Conservation (phyloP, 2,797 vertebrate species). For the Sphenodon punctatus region DNA sequence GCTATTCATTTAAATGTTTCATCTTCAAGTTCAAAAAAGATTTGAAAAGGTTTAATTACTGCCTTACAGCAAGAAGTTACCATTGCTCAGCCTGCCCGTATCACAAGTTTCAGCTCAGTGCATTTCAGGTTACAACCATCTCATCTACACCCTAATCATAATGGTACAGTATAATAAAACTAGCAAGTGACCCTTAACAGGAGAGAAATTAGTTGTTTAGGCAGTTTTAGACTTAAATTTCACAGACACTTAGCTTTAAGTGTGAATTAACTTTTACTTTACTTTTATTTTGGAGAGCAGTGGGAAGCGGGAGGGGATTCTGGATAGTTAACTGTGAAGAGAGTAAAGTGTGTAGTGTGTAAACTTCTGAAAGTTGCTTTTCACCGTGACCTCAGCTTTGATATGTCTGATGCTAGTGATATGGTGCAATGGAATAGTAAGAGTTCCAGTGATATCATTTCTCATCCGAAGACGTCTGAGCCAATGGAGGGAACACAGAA, state of each 20-base stretch:
- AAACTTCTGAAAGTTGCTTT: background rate
- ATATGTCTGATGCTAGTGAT: background rate
- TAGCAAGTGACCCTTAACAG: background rate
- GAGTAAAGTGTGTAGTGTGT: background rate
- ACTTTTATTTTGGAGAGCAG: background rate
- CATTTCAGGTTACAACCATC: background rate
- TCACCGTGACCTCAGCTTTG: background rate
- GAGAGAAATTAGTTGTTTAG: background rate
- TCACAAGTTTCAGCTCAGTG: background rate
- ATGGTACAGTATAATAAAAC: background rate
- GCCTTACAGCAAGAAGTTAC: background rate
- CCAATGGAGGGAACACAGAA: no score
- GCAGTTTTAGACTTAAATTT: background rate
- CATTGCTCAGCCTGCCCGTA: background rate
- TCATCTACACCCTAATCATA: background rate
- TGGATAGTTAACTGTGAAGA: background rate
- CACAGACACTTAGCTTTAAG: background rate
- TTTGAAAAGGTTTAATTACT: background rate
- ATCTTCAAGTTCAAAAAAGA: background rate
- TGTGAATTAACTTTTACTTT: background rate
- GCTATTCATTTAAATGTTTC: background rate
- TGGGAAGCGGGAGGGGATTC: background rate
- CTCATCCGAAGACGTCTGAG: no score
- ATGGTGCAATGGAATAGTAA: background rate
- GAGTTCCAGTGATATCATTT: background rate